A percentile compares a stretch with the other conserved stretches of the same genome.
phyloP scores from a whole-genome alignment of 1,140 invertebrate genomes.

The Lordiphosa mommai region DNA sequence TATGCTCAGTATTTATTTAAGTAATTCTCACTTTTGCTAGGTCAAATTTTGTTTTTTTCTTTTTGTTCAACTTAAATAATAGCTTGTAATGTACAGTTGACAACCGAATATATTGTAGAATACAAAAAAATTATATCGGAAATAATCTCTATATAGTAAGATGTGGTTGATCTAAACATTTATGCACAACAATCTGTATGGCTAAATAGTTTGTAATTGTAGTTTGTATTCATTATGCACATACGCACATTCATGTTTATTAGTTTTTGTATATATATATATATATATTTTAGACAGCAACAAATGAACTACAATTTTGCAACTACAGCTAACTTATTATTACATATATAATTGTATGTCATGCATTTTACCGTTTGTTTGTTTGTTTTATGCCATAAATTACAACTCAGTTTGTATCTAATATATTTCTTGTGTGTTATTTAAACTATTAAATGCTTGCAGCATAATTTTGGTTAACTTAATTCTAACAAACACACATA shows the following conservation, averaged over 20 bases:
- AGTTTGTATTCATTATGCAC: slow-evolving; percentile 19
- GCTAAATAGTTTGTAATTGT: slow-evolving; percentile 13
- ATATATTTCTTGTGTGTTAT: slow-evolving; percentile 15
- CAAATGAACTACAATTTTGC: slow-evolving; percentile 55
- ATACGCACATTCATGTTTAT: slow-evolving; percentile 6
- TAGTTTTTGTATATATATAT: neutral
- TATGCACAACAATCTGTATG: slow-evolving; percentile 30
- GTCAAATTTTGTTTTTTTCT: slow-evolving; percentile 28
- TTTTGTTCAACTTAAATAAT: slow-evolving; percentile 26
- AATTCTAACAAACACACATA: neutral
- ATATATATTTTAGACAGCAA: slow-evolving; percentile 47
- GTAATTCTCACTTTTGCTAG: slow-evolving; percentile 55
- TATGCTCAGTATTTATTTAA: slow-evolving; percentile 73
- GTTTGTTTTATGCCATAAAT: slow-evolving; percentile 44
- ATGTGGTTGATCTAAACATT: slow-evolving; percentile 26
- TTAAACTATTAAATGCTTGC: slow-evolving; percentile 69
- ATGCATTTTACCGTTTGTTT: too few relatives aligned
- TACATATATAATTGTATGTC: too few relatives aligned
- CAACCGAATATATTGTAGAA: too few relatives aligned
- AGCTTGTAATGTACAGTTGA: slow-evolving; percentile 41
- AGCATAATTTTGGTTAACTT: slow-evolving; percentile 55
- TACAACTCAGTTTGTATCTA: slow-evolving; percentile 32
- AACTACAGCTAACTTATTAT: slow-evolving; percentile 36
- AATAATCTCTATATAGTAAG: neutral
- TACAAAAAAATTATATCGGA: too few relatives aligned